Percentiles rank a stretch among this genome's conserved stretches.
Conservation (phyloP, 2,888 invertebrate genomes). For the Aleiodes leptofemur region DNA sequence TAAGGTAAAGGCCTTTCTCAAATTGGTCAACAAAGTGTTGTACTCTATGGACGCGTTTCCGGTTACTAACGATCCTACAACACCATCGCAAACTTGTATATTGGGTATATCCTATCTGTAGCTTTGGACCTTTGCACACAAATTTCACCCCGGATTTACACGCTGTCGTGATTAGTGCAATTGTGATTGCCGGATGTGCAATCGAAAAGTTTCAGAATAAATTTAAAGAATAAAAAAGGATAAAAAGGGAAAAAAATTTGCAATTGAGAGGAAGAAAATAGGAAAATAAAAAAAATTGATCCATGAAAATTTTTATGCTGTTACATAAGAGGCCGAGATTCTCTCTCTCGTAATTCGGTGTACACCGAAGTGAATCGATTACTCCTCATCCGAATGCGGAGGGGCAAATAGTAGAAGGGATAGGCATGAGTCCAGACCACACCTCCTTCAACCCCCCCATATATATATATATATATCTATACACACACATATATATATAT, state of each 20-base stretch:
- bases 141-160: neutral
- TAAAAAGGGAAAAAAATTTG: no score
- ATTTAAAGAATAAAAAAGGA: no score
- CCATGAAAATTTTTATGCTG: constrained; percentile 13
- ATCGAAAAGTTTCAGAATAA: neutral
- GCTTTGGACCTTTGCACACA: constrained; percentile 14
- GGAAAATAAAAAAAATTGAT: neutral
- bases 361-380: constrained; percentile 47
- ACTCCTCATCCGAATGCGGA: constrained; percentile 34
- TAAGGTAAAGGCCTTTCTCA: constrained; percentile 2
- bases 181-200: constrained; percentile 27
- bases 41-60: constrained; percentile 8
- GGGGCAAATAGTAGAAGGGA: constrained; percentile 31
- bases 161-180: neutral
- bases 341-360: constrained; percentile 37
- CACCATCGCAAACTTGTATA: constrained; percentile 12
- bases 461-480: no score
- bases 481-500: neutral
- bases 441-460: constrained; percentile 24
- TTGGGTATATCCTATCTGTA: constrained; percentile 6
- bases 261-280: neutral
- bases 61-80: constrained; percentile 17
- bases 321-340: constrained; percentile 17
- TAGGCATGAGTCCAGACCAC: constrained; percentile 37
- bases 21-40: constrained; percentile 1